These are phyloP conservation scores for Eristalinus aeneus DNA, from an alignment of 2,888 invertebrate species.

Conservation along the genomic window DNA sequence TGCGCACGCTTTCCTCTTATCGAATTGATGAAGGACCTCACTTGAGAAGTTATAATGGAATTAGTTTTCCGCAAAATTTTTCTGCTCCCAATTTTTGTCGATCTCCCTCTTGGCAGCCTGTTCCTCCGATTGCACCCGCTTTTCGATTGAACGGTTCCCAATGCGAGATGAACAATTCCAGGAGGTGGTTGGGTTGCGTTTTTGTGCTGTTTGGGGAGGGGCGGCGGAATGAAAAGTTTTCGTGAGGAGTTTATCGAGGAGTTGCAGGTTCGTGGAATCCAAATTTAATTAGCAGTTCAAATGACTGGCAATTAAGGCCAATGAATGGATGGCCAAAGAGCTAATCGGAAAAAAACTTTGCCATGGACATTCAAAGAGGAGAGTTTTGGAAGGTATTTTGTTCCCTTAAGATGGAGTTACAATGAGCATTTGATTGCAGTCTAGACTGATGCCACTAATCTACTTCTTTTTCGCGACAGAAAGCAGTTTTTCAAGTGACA, in stretches of 20 bases:
- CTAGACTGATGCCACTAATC: background rate
- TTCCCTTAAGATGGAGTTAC: background rate
- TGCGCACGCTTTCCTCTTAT: constrained; percentile 15
- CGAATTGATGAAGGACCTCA: constrained; percentile 59
- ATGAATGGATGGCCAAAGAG: background rate
- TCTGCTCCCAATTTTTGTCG: background rate
- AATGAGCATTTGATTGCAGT: background rate
- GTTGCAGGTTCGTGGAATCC: constrained; percentile 9
- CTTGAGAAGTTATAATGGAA: constrained; percentile 40
- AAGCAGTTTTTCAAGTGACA: too few relatives aligned
- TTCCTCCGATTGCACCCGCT: background rate
- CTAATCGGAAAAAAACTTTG: background rate
- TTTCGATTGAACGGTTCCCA: constrained; percentile 38
- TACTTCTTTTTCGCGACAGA: too few relatives aligned
- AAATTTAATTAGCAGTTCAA: constrained; percentile 33
- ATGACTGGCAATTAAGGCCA: background rate
- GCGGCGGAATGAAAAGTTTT: constrained; percentile 22
- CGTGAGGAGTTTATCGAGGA: constrained; percentile 14
- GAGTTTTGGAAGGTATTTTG: background rate
- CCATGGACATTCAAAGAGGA: background rate
- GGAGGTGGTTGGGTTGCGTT: background rate
- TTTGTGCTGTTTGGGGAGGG: constrained; percentile 1
- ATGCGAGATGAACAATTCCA: constrained; percentile 10
- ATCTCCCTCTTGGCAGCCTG: constrained; percentile 17
- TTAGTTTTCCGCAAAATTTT: constrained; percentile 30